phyloP scores from a whole-genome alignment of 2,888 invertebrate species.

The Drosophila prolongata region DNA sequence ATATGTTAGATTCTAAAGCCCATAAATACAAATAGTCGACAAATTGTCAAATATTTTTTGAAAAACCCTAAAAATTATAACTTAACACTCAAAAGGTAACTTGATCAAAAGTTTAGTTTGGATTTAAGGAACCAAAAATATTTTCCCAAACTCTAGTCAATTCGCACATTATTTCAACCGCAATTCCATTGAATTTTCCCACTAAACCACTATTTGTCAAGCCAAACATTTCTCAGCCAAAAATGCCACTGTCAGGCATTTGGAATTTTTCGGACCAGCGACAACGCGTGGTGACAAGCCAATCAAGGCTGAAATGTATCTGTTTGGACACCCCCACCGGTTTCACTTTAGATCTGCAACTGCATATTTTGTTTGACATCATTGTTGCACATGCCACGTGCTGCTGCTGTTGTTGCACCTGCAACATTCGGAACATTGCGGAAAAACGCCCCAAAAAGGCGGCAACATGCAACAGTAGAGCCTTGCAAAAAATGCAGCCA shows the following conservation, averaged over 20 bases:
- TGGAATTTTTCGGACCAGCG: neutral
- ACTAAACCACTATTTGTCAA: neutral
- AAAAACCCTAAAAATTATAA: too few relatives aligned
- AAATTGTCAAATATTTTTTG: too few relatives aligned
- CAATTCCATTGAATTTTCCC: neutral
- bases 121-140: too few relatives aligned
- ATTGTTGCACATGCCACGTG: constrained; percentile 50
- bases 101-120: too few relatives aligned
- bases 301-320: constrained; percentile 20
- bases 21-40: too few relatives aligned
- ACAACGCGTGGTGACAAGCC: constrained; percentile 24
- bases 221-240: neutral
- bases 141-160: neutral
- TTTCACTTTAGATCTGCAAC: constrained; percentile 27
- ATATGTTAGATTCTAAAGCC: too few relatives aligned
- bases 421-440: constrained; percentile 23
- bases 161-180: neutral
- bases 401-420: constrained; percentile 42
- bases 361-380: constrained; percentile 52
- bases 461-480: constrained; percentile 44
- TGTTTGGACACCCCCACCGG: constrained; percentile 14
- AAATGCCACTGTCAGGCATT: neutral
- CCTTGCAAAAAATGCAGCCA: constrained; percentile 47
- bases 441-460: constrained; percentile 41
- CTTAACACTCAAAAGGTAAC: too few relatives aligned